These are phyloP conservation scores for Pelodytes ibericus DNA, from an alignment of 2,797 vertebrate genomes.

Conservation along the genomic window DNA sequence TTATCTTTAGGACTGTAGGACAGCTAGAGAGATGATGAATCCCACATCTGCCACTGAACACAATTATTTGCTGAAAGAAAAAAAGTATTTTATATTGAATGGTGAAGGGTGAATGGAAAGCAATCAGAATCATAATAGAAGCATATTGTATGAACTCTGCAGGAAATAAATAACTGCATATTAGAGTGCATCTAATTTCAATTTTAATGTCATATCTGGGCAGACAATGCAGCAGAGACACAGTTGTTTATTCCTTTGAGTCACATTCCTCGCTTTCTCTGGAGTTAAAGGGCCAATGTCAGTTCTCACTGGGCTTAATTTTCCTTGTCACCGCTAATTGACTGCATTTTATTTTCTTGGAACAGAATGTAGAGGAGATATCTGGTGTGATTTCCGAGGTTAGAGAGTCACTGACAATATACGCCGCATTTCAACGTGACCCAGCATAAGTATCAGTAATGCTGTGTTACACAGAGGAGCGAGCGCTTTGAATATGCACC, in stretches of 20 bases:
- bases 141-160: conserved; percentile 57
- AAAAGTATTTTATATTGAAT: conserved; percentile 65
- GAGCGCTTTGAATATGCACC: conserved; percentile 54
- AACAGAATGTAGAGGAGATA: conserved; percentile 54
- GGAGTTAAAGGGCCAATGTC: conserved; percentile 25
- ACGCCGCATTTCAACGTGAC: conserved; percentile 22
- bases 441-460: conserved; percentile 55
- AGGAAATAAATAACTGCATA: conserved; percentile 62
- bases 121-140: conserved; percentile 67
- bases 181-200: conserved; percentile 39
- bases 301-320: conserved; percentile 36
- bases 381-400: conserved; percentile 51
- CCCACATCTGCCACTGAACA: conserved; percentile 77
- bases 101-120: conserved; percentile 48
- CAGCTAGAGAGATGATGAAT: conserved; percentile 85
- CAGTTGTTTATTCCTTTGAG: conserved; percentile 3
- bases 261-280: conserved; percentile 11
- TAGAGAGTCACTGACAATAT: conserved; percentile 47
- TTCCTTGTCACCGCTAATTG: conserved; percentile 56
- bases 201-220: background rate
- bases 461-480: conserved; percentile 39
- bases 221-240: conserved; percentile 4
- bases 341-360: conserved; percentile 46
- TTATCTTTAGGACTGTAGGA: conserved; percentile 89
- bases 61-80: conserved; percentile 74